A percentile compares a stretch with the other conserved stretches of the same genome.
These are phyloP conservation scores for Pogonocichla stellata DNA, from an alignment of 2,113 vertebrate species.

Conservation along the genomic window DNA sequence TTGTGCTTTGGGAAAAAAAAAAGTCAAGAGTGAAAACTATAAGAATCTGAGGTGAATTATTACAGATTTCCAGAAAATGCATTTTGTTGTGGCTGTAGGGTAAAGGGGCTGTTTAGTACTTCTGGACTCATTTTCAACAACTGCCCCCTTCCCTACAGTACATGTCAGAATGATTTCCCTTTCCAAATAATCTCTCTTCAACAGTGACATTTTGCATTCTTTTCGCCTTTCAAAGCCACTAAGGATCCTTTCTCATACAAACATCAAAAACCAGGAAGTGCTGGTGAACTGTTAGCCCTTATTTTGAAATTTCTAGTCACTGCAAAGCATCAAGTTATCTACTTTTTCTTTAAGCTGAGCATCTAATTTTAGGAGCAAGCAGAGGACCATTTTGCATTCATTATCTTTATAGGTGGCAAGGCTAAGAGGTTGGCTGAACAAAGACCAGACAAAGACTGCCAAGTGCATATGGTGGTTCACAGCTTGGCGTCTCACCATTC, in stretches of 20 bases:
- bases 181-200: background rate
- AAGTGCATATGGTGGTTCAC: constrained; percentile 78
- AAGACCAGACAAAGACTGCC: constrained; percentile 76
- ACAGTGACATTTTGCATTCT: background rate
- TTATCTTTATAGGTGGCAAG: constrained; percentile 76
- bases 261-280: background rate
- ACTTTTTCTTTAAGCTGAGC: constrained; percentile 58
- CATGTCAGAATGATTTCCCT: background rate
- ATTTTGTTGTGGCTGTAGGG: background rate
- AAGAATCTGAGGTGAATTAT: background rate
- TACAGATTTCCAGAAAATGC: background rate
- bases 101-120: background rate
- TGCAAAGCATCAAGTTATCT: constrained; percentile 22
- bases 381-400: constrained; percentile 68
- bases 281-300: background rate
- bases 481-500: constrained; percentile 74
- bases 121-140: background rate
- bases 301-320: constrained; percentile 20
- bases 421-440: constrained; percentile 76
- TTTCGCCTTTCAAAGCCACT: background rate
- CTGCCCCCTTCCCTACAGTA: background rate
- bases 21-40: background rate
- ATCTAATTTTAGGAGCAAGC: constrained; percentile 65
- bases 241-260: background rate
- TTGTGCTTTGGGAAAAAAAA: background rate